Evolutionary conservation across 1,140 invertebrate genomes (phyloP), one percentile per base, ranked within the genome.

Genomic region (Mactra quadrangularis): DNA sequence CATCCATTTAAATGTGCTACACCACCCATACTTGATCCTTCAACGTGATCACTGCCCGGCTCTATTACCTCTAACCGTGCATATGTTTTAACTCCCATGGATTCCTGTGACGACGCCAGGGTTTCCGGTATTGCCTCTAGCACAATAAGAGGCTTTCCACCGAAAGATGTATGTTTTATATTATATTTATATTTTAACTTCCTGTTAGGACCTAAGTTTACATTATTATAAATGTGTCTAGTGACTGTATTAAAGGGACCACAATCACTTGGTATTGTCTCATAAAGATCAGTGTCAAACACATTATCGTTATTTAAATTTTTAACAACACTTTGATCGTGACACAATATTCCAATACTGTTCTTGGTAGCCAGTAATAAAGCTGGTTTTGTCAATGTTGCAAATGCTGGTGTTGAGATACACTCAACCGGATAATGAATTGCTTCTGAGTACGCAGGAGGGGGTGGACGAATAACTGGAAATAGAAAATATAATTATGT

Each of bases 51-150:
- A 53, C 41, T 66, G 35, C 75, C 75, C 25, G 75, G 19, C 45
- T 47, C 75, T 2, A 78, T 57, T 41, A 78, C 75, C 75, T 78
- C 75, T 31, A 78, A 66, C 75, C 62, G 75, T 35, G 75, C 75
- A 38, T 78, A 78, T 66, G 75, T 78, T 78, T 78, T 78, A 33
- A 66, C 75, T 60, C 59, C 75, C 59, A 64, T 66, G 38, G 52
- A 31, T 41, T 66, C 57, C 41, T 52, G 13, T 52, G 75, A 78
- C 75, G 75, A 78, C 75, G 75, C 75, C 75, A 78, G 59, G 1
- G 60, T 78, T 78, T 78, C 75, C 15, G 75, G 75, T 60, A 78
- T 78, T 4, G 75, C 59, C 75, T 78, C 75, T 47, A 78, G 50
- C 29, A 66, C 47, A 19, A 66, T 33, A 3, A 64, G 27, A 78